Percentiles rank a stretch among this genome's conserved stretches.
phyloP scores from a whole-genome alignment of 1,140 invertebrate species.

The Heliconius hermathena region DNA sequence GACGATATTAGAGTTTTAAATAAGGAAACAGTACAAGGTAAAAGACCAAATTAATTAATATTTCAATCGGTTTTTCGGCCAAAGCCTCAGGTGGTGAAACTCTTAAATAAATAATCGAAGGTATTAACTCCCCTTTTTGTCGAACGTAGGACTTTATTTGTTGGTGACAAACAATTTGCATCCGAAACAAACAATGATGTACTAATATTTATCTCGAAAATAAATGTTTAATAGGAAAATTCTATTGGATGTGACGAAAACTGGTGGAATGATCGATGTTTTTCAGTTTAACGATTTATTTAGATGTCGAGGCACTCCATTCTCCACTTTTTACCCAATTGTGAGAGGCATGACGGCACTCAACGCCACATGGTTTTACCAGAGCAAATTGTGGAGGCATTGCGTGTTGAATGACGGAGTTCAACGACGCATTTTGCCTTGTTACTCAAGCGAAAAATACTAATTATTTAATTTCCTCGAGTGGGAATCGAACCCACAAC shows the following conservation, averaged over 20 bases:
- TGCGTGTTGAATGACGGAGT: too few species aligned
- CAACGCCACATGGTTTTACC: too few species aligned
- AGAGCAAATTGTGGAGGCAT: too few species aligned
- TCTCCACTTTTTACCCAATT: too few species aligned
- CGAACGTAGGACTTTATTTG: slow-evolving; percentile 49
- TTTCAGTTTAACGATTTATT: too few species aligned
- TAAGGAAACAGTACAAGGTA: slow-evolving; percentile 18
- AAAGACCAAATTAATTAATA: slow-evolving; percentile 58
- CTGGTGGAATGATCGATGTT: neutral
- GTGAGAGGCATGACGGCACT: too few species aligned
- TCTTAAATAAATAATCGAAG: slow-evolving; percentile 72
- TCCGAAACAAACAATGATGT: slow-evolving; percentile 31
- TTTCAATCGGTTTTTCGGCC: slow-evolving; percentile 60
- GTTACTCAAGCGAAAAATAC: too few species aligned
- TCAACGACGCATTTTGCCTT: too few species aligned
- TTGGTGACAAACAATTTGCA: slow-evolving; percentile 52
- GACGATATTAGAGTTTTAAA: slow-evolving; percentile 29
- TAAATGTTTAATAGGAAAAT: neutral
- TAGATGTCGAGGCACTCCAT: too few species aligned
- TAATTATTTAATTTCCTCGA: too few species aligned
- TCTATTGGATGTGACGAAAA: neutral
- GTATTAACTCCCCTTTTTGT: slow-evolving; percentile 63
- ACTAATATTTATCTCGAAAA: neutral
- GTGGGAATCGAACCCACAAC: too few species aligned
- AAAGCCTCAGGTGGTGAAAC: slow-evolving; percentile 67